A percentile compares a stretch with the other conserved stretches of the same genome.
These are phyloP conservation scores for Cephus pygmeus DNA, from an alignment of 2,888 invertebrate species.

Conservation along the genomic window DNA sequence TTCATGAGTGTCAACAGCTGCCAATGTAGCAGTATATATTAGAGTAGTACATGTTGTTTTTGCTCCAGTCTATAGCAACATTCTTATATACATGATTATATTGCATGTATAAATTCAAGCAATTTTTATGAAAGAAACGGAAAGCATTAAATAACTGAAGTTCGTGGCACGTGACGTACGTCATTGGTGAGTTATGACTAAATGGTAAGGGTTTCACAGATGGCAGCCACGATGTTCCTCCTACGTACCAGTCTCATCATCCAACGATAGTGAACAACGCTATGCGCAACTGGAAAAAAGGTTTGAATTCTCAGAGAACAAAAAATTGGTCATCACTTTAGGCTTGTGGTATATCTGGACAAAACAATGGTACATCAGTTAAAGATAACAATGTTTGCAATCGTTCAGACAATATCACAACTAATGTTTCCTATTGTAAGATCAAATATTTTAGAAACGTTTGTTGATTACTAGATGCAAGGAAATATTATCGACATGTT, in stretches of 20 bases:
- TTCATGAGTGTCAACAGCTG: neutral
- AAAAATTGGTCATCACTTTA: slow-evolving; percentile 19
- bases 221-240: slow-evolving; percentile 62
- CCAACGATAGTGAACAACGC: slow-evolving; percentile 61
- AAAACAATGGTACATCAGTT: slow-evolving; percentile 28
- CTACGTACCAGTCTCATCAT: slow-evolving; percentile 61
- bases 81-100: neutral
- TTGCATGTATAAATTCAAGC: neutral
- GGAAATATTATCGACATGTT: neutral
- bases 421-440: neutral
- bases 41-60: neutral
- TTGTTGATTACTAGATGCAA: neutral
- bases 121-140: neutral
- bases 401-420: neutral
- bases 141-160: neutral
- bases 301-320: slow-evolving; percentile 50
- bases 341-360: slow-evolving; percentile 32
- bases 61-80: neutral
- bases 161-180: neutral
- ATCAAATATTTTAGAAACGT: neutral
- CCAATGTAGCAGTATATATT: neutral
- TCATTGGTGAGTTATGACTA: slow-evolving; percentile 52
- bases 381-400: neutral
- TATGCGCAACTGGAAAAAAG: slow-evolving; percentile 63
- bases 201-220: slow-evolving; percentile 62